Evolutionary conservation across 1,140 invertebrate species (phyloP).

Genomic region (Luehdorfia chinensis): DNA sequence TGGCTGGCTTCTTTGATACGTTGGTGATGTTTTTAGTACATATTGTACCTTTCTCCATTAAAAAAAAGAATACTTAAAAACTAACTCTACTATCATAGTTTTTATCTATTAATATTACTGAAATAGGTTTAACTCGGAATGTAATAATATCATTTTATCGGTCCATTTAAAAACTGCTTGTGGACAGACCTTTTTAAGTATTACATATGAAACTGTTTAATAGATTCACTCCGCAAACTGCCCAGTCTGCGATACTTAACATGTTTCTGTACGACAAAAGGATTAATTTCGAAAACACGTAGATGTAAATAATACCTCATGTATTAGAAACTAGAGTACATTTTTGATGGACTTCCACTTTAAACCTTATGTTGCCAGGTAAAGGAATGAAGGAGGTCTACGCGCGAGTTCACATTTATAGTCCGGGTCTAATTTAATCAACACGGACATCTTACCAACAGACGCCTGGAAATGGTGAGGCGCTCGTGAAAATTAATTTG

Average conservation of each 20-base stretch:
- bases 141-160: too few species aligned
- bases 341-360: neutral
- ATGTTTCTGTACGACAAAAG: neutral
- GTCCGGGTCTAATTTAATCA: slow-evolving; percentile 15
- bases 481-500: slow-evolving; percentile 11
- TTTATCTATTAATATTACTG: too few species aligned
- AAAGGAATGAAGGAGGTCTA: neutral
- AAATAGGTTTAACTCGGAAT: too few species aligned
- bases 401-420: slow-evolving; percentile 9
- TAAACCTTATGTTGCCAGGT: slow-evolving; percentile 5
- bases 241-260: slow-evolving; percentile 8
- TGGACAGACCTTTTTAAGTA: too few species aligned
- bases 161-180: too few species aligned
- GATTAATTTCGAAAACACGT: neutral
- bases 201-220: slow-evolving; percentile 9
- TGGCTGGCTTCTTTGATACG: too few species aligned
- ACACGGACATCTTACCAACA: slow-evolving; percentile 12
- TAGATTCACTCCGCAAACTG: slow-evolving; percentile 4
- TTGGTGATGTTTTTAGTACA: too few species aligned
- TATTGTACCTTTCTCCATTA: too few species aligned
- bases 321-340: neutral
- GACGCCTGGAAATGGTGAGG: neutral
- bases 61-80: too few species aligned
- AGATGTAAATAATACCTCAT: neutral
- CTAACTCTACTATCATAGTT: too few species aligned